Conservation (phyloP, 2,888 invertebrate genomes). For the Pseudolycoriella hygida region DNA sequence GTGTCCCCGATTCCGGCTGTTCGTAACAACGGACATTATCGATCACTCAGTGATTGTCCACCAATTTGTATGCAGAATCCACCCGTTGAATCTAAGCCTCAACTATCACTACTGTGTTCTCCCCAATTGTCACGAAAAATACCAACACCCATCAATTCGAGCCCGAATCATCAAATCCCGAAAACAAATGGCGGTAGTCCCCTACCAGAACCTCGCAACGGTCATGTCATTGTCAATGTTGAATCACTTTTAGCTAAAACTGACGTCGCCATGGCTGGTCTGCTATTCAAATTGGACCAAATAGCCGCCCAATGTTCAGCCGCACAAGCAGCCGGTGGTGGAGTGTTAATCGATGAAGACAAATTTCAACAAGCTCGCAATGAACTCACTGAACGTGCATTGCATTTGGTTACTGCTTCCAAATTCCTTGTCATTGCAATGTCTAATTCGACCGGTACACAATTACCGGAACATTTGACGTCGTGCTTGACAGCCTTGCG, state of each 20-base stretch:
- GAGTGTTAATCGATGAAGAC: slow-evolving; percentile 53
- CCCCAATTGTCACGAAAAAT: slow-evolving; percentile 35
- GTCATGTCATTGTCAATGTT: slow-evolving; percentile 33
- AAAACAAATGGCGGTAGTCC: slow-evolving; percentile 7
- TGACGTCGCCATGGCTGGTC: slow-evolving; percentile 48
- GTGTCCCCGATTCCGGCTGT: slow-evolving; percentile 10
- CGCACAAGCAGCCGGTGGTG: slow-evolving; percentile 58
- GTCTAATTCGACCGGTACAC: slow-evolving; percentile 43
- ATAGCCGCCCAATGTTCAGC: slow-evolving; percentile 52
- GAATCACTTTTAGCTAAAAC: slow-evolving; percentile 48
- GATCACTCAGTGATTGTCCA: slow-evolving; percentile 17
- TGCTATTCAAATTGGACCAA: slow-evolving; percentile 48
- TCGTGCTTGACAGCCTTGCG: slow-evolving; percentile 60
- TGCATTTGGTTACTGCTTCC: slow-evolving; percentile 66
- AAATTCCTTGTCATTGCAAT: slow-evolving; percentile 67
- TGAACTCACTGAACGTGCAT: slow-evolving; percentile 59
- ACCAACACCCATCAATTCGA: neutral
- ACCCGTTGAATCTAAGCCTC: slow-evolving; percentile 13
- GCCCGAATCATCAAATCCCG: slow-evolving; percentile 7
- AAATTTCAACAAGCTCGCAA: slow-evolving; percentile 64
- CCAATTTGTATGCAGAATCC: slow-evolving; percentile 15
- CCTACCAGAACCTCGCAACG: slow-evolving; percentile 32
- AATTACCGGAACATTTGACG: slow-evolving; percentile 49
- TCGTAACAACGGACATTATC: slow-evolving; percentile 21
- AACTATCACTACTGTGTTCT: slow-evolving; percentile 31